Base-by-base conservation (phyloP, 2,113 vertebrate genomes). In the Numida meleagris region DNA sequence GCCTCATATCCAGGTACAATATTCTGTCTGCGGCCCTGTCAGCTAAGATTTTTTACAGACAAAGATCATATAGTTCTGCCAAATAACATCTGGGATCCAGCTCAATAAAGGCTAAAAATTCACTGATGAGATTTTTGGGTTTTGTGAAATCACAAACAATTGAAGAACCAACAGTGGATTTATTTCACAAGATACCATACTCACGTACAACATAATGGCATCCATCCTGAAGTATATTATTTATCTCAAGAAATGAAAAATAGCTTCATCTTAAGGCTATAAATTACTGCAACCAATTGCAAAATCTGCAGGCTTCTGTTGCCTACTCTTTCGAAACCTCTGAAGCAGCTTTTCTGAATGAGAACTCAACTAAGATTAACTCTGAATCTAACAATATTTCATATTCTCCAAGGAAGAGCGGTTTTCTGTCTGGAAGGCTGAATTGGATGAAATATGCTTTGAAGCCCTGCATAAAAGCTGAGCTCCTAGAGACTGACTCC, bases 371-470 rank as follows among this genome's bases (percentile, higher is more conserved):
- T 33, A 83, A 77, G 42, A 4, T 31, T 67, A 95, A 83, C 8
- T 71, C 46, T 65, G 31, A 72, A 77, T 51, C 36, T 34, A 83
- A 58, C 34, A 77, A 0, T 51, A 83, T 31, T 86, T 77, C 82
- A 61, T 21, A 48, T 14, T 61, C 27, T 76, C 53, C 65, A 71
- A 67, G 45, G 71, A 86, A 71, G n/a, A 62, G 3, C 6, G 73
- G 38, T 24, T 91, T 96, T 68, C 71, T 90, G 24, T 81, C 46
- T 84, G 48, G 89, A 94, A 96, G 87, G 58, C 67, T 62, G 84
- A 97, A 89, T 17, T 80, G 74, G 53, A 67, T 20, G n/a, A 84
- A 92, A 94, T 80, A 95, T 1, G n/a, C 80, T 96, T 91, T 82
- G 31, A 46, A 90, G 76, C 53, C 31, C 59, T 7, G 46, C 36